Percentiles rank a stretch among this genome's conserved stretches.
phyloP scores from a whole-genome alignment of 1,140 invertebrate genomes.

The Stegodyphus dumicola region DNA sequence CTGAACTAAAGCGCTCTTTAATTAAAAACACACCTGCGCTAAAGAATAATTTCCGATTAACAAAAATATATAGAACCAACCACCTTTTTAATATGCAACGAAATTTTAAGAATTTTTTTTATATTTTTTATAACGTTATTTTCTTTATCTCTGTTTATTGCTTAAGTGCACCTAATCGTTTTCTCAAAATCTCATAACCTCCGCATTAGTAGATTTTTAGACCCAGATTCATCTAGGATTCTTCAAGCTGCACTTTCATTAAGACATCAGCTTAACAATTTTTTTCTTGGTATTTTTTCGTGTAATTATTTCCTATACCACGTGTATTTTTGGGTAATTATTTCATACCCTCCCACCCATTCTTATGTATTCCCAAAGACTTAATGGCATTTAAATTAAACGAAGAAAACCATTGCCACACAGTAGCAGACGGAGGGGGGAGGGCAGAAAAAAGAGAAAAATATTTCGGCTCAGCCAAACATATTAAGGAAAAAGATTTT shows the following conservation, averaged over 20 bases:
- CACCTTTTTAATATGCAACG: not conserved
- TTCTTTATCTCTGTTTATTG: too few species aligned
- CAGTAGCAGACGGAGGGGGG: not conserved
- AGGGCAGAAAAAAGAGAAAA: not conserved
- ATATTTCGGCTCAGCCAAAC: slow-evolving; percentile 24
- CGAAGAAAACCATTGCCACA: slow-evolving; percentile 43
- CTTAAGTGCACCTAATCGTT: slow-evolving; percentile 2
- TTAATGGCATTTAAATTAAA: slow-evolving; percentile 61
- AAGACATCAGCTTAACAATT: slow-evolving; percentile 1
- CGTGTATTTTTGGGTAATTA: slow-evolving; percentile 49
- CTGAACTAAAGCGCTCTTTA: too few species aligned
- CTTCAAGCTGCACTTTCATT: slow-evolving; percentile 4
- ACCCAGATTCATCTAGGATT: not conserved
- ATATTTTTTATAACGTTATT: not conserved
- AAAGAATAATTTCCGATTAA: too few species aligned
- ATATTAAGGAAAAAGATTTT: slow-evolving; percentile 56
- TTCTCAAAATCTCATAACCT: slow-evolving; percentile 30
- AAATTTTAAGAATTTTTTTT: not conserved
- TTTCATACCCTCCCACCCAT: slow-evolving; percentile 36
- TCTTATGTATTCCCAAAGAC: not conserved
- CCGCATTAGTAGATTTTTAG: slow-evolving; percentile 19
- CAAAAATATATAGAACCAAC: too few species aligned
- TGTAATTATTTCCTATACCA: slow-evolving; percentile 45
- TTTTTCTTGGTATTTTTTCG: slow-evolving; percentile 7
- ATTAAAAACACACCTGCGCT: too few species aligned